These are phyloP conservation scores for Trigoniulus corallinus DNA, from an alignment of 1,140 invertebrate genomes.

Conservation along the genomic window DNA sequence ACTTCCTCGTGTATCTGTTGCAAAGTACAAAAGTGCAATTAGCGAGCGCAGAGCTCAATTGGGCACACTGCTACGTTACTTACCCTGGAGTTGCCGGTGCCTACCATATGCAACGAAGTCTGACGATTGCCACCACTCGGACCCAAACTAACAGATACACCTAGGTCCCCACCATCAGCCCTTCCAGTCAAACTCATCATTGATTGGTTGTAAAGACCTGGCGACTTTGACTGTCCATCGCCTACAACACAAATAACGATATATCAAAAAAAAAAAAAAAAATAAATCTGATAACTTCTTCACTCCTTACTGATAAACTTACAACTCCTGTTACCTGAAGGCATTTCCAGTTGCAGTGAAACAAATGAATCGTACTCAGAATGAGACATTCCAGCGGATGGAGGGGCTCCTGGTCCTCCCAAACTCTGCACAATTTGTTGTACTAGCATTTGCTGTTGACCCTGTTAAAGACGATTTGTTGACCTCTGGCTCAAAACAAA, in stretches of 20 bases:
- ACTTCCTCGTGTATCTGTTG: neutral
- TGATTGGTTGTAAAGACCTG: neutral
- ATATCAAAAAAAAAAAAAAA: neutral
- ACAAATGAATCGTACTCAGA: slow-evolving; percentile 1
- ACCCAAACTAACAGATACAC: neutral
- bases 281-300: neutral
- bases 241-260: neutral
- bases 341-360: slow-evolving; percentile 2
- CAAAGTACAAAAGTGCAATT: neutral
- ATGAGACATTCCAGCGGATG: neutral
- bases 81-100: slow-evolving; percentile 1
- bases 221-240: slow-evolving; percentile 3
- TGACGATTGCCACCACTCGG: neutral
- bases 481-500: neutral
- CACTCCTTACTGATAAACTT: neutral
- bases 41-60: neutral
- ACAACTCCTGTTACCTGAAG: neutral
- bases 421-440: neutral
- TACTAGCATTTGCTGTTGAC: neutral
- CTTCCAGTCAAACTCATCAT: slow-evolving; percentile 2
- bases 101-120: neutral
- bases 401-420: neutral
- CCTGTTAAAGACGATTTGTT: neutral
- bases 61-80: neutral
- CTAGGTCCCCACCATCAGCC: neutral